Evolutionary conservation across 2,888 invertebrate species (phyloP), one percentile per base, ranked within the genome.

Genomic region (Eupithecia exiguata): DNA sequence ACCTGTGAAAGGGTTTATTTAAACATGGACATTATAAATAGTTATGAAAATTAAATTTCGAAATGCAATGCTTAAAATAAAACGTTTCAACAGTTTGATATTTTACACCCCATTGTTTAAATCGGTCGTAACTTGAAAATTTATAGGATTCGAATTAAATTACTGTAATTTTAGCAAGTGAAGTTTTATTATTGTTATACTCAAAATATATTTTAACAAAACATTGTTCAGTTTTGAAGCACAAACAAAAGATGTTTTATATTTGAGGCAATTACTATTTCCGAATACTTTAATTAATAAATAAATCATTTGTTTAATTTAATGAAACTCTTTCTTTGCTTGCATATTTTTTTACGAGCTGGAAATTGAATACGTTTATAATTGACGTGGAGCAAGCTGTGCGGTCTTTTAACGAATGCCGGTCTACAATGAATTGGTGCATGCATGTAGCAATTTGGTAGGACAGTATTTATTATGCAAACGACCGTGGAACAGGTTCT

Each of bases 371-470:
- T 81, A 70, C 74, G 69, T 77, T 79, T 79, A 72, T 73, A 78
- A 78, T 77, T 72, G 69, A 74, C 69, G 16, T 73, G 46, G 66
- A 72, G 69, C 74, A 61, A 49, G 67, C 58, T 74, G 73, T 69
- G 68, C 46, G 61, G 88, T 85, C 87, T 84, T 84, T 81, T 85
- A 87, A 87, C 88, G 88, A 89, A 68, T 63, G 58, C 58, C 53
- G 18, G 63, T 71, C 65, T 61, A 66, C 9, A 69, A 70, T 69
- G 49, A 70, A 66, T 66, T 91, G 91, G 89, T 88, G 89, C 88
- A 90, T 89, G 91, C 90, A 89, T 91, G 90, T 91, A 91, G 91
- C 90, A 91, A 90, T 89, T 91, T 88, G 89, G 88, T 80, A 86
- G 82, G 82, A 80, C 84, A 49, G 46, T 61, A 70, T 67, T 74